These are phyloP conservation scores for Drosophila maculinotata DNA, from an alignment of 2,888 invertebrate species.

Conservation along the genomic window DNA sequence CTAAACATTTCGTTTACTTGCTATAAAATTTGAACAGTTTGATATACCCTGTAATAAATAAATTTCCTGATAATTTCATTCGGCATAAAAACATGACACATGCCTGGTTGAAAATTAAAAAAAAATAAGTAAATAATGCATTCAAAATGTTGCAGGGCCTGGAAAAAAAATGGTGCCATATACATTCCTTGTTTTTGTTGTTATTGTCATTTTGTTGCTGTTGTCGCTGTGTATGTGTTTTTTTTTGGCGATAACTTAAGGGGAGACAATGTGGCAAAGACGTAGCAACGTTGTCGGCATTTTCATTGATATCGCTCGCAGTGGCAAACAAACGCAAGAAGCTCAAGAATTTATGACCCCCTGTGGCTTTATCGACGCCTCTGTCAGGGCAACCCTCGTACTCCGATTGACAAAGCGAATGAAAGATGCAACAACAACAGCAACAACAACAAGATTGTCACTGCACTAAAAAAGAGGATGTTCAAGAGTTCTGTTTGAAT, in stretches of 20 bases:
- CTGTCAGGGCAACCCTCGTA: constrained; percentile 63
- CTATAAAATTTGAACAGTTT: background rate
- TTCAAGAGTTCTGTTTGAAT: constrained; percentile 28
- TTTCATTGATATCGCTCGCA: constrained; percentile 69
- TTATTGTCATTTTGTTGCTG: constrained; percentile 29
- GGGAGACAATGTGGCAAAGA: constrained; percentile 53
- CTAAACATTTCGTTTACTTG: too few relatives aligned
- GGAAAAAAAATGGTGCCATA: constrained; percentile 33
- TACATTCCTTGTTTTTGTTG: constrained; percentile 41
- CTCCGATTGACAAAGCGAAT: constrained; percentile 70
- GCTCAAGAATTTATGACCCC: constrained; percentile 81
- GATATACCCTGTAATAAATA: constrained; percentile 40
- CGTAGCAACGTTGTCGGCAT: constrained; percentile 58
- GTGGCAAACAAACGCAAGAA: constrained; percentile 75
- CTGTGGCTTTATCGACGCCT: constrained; percentile 83
- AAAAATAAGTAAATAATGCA: constrained; percentile 53
- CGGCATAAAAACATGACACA: constrained; percentile 59
- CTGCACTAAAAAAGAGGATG: constrained; percentile 46
- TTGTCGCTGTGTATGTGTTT: too few relatives aligned
- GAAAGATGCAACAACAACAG: constrained; percentile 55
- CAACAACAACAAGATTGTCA: constrained; percentile 43
- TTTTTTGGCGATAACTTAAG: constrained; percentile 75
- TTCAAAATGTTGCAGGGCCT: constrained; percentile 43
- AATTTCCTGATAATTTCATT: constrained; percentile 48
- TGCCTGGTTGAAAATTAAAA: constrained; percentile 24